Evolutionary conservation across 2,888 invertebrate species (phyloP), one percentile per base, ranked within the genome.

Genomic region (Polietes domitor): DNA sequence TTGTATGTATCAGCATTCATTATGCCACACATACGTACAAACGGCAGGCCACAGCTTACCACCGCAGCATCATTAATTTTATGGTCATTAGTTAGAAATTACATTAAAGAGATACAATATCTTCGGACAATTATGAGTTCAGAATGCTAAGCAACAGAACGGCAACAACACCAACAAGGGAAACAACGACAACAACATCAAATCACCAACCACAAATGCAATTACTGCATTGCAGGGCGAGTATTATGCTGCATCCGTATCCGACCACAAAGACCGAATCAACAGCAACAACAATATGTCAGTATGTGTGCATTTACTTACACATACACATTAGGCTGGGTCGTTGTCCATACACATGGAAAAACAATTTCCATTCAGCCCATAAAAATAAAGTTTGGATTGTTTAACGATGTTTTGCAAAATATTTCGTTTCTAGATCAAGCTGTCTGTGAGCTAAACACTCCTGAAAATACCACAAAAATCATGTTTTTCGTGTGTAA

Each of bases 31-130:
- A 5, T 10, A 7, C 41, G 32, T n/a, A 47, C 47, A 12, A n/a
- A 2, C 47, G 2, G 21, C 53, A 6, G 21, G 9, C 53, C 5
- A 53, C 10, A 26, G 24, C 58, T 10, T n/a, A 24, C 58, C 4
- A 26, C 26, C 58, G 26, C 58, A 58, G 26, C 58, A 24, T 26
- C 58, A 58, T 58, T 24, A n/a, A 41, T 17, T 41, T 43, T 68
- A 43, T 68, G 68, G 7, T 24, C 65, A 41, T 65, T 58, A 24
- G 19, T 41, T 65, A 1, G 5, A 65, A 21, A 41, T 24, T 68
- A 68, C 43, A 65, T 65, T 65, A 65, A 41, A 41, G 21, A 10
- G 41, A 65, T 65, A 65, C 41, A 65, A 65, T 65, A 41, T 41
- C 65, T 9, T 17, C 21, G n/a, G 26, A 37, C 41, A 65, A 65